Evolutionary conservation across 2,888 invertebrate genomes (phyloP).

Genomic region (Cryptocephalus moraei): DNA sequence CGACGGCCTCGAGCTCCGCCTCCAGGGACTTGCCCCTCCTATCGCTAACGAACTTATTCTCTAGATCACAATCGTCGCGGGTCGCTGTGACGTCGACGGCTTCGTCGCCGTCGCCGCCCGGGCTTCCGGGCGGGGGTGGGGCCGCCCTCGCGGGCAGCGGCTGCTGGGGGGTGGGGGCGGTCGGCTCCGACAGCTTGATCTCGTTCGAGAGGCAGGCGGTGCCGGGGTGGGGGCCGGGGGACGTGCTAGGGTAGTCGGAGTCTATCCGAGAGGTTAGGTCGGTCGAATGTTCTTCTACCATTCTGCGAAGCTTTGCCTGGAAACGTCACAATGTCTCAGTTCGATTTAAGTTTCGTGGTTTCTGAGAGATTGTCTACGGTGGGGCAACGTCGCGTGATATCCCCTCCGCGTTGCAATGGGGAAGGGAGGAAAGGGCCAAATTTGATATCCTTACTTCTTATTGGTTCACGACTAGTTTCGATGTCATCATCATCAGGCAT

Average conservation of each 20-base stretch:
- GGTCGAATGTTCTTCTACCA: constrained; percentile 75
- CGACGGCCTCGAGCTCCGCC: constrained; percentile 23
- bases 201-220: constrained; percentile 23
- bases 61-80: constrained; percentile 4
- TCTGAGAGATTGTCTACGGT: too few relatives aligned
- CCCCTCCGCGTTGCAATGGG: too few relatives aligned
- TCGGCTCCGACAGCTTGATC: constrained; percentile 22
- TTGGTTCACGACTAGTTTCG: too few relatives aligned
- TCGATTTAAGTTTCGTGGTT: too few relatives aligned
- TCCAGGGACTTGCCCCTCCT: constrained; percentile 29
- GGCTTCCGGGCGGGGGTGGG: constrained; percentile 1
- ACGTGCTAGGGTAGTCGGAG: constrained; percentile 32
- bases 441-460: too few relatives aligned
- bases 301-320: constrained; percentile 50
- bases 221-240: constrained; percentile 25
- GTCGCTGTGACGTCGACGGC: constrained; percentile 15
- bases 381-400: too few relatives aligned
- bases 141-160: constrained; percentile 1
- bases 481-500: too few relatives aligned
- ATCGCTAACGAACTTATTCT: constrained; percentile 21
- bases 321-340: constrained; percentile 6
- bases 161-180: constrained; percentile 1
- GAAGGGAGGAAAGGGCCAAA: too few relatives aligned
- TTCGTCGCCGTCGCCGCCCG: constrained; percentile 18
- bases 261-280: constrained; percentile 35